These are phyloP conservation scores for Rhagonycha lutea DNA, from an alignment of 2,888 invertebrate species.

Conservation along the genomic window DNA sequence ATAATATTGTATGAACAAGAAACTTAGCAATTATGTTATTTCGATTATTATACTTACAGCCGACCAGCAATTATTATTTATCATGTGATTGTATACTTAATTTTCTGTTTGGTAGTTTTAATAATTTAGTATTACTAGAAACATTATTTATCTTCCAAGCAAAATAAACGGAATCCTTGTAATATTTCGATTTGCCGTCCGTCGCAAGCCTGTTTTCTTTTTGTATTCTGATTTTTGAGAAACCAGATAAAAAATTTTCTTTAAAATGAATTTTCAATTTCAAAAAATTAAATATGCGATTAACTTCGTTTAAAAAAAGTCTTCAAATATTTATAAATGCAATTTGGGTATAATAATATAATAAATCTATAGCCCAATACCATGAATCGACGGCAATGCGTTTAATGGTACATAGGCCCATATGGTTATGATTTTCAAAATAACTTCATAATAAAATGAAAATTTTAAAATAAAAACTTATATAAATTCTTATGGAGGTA, in stretches of 20 bases:
- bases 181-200: background rate
- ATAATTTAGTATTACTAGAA: background rate
- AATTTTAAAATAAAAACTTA: too few species aligned
- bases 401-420: too few species aligned
- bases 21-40: background rate
- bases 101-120: background rate
- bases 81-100: background rate
- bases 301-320: too few species aligned
- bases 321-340: too few species aligned
- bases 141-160: background rate
- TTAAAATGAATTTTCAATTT: background rate
- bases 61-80: background rate
- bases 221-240: background rate
- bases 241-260: background rate
- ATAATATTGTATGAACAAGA: background rate
- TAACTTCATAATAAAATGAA: too few species aligned
- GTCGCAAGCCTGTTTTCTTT: background rate
- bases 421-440: too few species aligned
- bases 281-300: too few species aligned
- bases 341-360: too few species aligned
- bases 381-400: too few species aligned
- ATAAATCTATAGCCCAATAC: too few species aligned
- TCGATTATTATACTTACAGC: background rate
- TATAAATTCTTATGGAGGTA: too few species aligned
- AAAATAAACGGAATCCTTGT: background rate